Conservation (phyloP, 1,140 invertebrate genomes). For the Metopolophium dirhodum region DNA sequence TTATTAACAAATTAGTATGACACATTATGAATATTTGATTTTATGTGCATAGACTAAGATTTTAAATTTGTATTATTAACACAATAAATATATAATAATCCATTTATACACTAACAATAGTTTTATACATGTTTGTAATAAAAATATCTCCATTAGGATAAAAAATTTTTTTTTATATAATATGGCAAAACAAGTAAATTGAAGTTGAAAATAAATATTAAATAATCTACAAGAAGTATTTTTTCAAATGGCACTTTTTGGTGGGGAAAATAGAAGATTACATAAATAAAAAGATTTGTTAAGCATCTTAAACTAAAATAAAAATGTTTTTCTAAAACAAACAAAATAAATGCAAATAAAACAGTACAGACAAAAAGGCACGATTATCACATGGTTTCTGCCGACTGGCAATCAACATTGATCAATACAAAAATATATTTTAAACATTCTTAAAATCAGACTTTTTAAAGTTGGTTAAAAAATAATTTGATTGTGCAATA, state of each 20-base stretch:
- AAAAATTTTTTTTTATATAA: background rate
- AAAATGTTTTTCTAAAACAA: constrained; percentile 8
- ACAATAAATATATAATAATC: constrained; percentile 43
- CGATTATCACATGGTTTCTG: constrained; percentile 56
- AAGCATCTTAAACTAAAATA: constrained; percentile 29
- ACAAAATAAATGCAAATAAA: constrained; percentile 54
- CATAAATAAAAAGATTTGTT: background rate
- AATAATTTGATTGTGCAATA: constrained; percentile 43
- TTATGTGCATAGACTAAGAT: constrained; percentile 36
- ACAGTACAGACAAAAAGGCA: constrained; percentile 53
- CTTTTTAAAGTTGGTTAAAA: constrained; percentile 52
- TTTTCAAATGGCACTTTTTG: constrained; percentile 52
- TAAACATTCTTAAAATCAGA: constrained; percentile 48
- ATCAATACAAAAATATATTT: constrained; percentile 52
- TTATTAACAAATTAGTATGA: constrained; percentile 57
- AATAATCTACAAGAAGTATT: constrained; percentile 17
- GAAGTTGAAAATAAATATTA: constrained; percentile 40
- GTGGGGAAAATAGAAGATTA: constrained; percentile 21
- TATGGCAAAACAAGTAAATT: constrained; percentile 37
- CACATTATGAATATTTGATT: constrained; percentile 55
- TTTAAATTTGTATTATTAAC: constrained; percentile 32
- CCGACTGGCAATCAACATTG: constrained; percentile 53
- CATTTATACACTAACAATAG: constrained; percentile 32
- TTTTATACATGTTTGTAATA: constrained; percentile 17
- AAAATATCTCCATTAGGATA: background rate